Evolutionary conservation across 1,140 invertebrate species (phyloP).

Genomic region (Sminthurides bifidus): DNA sequence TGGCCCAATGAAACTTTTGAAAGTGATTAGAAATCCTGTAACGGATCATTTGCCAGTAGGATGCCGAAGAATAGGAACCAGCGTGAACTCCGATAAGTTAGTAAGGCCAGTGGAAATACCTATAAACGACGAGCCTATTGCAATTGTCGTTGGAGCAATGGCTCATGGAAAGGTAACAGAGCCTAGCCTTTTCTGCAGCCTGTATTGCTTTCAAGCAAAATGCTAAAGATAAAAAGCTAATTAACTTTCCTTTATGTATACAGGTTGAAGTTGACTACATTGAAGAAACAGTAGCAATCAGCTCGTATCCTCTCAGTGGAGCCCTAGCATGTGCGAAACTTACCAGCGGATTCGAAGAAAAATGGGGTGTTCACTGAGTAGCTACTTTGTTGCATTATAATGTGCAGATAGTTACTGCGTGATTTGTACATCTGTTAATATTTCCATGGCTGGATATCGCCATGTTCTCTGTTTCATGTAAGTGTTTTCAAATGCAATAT

Average conservation of each 20-base stretch:
- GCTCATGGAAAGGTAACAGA: slow-evolving; percentile 83
- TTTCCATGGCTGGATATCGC: too few species aligned
- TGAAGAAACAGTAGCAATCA: slow-evolving; percentile 82
- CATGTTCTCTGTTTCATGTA: too few species aligned
- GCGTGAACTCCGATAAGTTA: slow-evolving; percentile 70
- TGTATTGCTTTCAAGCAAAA: slow-evolving; percentile 30
- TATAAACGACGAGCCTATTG: slow-evolving; percentile 65
- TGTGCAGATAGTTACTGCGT: too few species aligned
- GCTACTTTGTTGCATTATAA: too few species aligned
- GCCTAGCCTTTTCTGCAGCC: background rate
- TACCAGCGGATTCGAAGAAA: slow-evolving; percentile 94
- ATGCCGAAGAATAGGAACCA: slow-evolving; percentile 79
- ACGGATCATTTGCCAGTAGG: slow-evolving; percentile 91
- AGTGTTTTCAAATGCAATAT: too few species aligned
- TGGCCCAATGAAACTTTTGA: slow-evolving; percentile 77
- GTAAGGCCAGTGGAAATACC: slow-evolving; percentile 68
- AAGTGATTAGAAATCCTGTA: slow-evolving; percentile 96
- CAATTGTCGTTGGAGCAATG: slow-evolving; percentile 89
- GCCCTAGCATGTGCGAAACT: slow-evolving; percentile 92
- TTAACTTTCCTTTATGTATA: too few species aligned
- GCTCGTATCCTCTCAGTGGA: slow-evolving; percentile 90
- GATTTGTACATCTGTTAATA: too few species aligned
- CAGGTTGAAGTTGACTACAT: slow-evolving; percentile 77
- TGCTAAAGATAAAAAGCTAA: too few species aligned
- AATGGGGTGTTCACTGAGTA: slow-evolving; percentile 75